These are phyloP conservation scores for Bombus ignitus DNA, from an alignment of 1,140 invertebrate species.

Conservation along the genomic window DNA sequence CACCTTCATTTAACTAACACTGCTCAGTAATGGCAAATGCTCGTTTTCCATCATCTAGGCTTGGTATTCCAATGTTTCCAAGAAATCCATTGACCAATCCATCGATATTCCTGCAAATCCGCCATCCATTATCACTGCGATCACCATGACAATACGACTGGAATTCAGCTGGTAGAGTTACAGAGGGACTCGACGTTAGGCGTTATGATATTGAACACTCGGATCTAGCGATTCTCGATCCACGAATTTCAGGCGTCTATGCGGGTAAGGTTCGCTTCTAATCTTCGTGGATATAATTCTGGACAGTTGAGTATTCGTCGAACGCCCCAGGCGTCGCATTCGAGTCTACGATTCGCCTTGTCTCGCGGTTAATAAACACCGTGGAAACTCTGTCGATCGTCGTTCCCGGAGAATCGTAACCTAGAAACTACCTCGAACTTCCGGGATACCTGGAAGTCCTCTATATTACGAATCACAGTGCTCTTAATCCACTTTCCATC, in stretches of 20 bases:
- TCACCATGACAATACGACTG: conserved; percentile 60
- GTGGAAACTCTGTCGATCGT: conserved; percentile 58
- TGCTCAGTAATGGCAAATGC: neutral
- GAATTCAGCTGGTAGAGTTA: conserved; percentile 53
- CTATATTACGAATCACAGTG: neutral
- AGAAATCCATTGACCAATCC: neutral
- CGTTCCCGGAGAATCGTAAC: conserved; percentile 34
- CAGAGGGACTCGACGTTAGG: neutral
- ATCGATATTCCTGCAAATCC: conserved; percentile 38
- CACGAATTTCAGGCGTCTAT: conserved; percentile 13
- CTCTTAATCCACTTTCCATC: neutral
- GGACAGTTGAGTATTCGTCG: conserved; percentile 55
- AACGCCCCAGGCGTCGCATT: conserved; percentile 44
- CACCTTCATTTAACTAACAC: neutral
- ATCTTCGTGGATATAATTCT: conserved; percentile 58
- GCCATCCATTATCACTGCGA: conserved; percentile 44
- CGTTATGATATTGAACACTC: conserved; percentile 10
- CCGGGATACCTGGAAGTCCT: neutral
- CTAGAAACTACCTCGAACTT: conserved; percentile 46
- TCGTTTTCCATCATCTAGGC: neutral
- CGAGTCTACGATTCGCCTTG: conserved; percentile 40
- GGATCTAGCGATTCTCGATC: neutral
- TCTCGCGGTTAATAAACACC: conserved; percentile 65
- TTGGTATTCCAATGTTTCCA: neutral
- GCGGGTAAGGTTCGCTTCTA: conserved; percentile 42